A percentile compares a stretch with the other conserved stretches of the same genome.
Evolutionary conservation across 2,797 vertebrate species (phyloP).

Genomic region (Esox lucius): DNA sequence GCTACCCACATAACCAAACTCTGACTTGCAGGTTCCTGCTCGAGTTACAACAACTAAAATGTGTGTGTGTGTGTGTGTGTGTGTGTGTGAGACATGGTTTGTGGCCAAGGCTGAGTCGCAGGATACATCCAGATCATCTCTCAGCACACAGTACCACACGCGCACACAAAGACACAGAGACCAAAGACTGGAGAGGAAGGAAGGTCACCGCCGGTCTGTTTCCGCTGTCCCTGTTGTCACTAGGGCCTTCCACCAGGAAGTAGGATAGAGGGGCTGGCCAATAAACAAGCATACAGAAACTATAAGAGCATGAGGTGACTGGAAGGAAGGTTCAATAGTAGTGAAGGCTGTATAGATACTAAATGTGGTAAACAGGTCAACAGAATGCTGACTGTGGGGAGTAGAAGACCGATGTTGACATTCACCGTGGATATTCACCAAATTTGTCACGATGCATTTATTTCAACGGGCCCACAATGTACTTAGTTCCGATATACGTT

Average conservation of each 20-base stretch:
- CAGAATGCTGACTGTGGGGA: too few relatives aligned
- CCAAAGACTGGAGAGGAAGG: constrained; percentile 45
- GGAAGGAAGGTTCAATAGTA: too few relatives aligned
- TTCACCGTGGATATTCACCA: too few relatives aligned
- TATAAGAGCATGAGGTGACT: background rate
- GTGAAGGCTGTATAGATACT: too few relatives aligned
- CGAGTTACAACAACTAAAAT: too few relatives aligned
- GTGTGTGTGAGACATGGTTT: background rate
- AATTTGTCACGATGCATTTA: too few relatives aligned
- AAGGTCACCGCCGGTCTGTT: constrained; percentile 41
- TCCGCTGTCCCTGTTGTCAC: constrained; percentile 46
- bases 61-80: background rate
- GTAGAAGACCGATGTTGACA: too few relatives aligned
- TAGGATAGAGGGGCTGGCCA: constrained; percentile 13
- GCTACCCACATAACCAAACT: too few relatives aligned
- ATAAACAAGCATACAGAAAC: background rate
- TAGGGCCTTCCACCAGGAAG: constrained; percentile 44
- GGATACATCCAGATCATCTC: constrained; percentile 28
- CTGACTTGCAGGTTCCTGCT: too few relatives aligned
- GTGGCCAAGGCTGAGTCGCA: constrained; percentile 19
- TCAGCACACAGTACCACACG: constrained; percentile 11
- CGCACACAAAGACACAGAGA: constrained; percentile 17
- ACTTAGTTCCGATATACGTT: too few relatives aligned
- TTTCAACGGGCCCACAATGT: too few relatives aligned
- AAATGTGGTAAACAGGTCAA: too few relatives aligned